Base-by-base conservation (phyloP, 1,140 invertebrate species). In the Ectropis grisescens region DNA sequence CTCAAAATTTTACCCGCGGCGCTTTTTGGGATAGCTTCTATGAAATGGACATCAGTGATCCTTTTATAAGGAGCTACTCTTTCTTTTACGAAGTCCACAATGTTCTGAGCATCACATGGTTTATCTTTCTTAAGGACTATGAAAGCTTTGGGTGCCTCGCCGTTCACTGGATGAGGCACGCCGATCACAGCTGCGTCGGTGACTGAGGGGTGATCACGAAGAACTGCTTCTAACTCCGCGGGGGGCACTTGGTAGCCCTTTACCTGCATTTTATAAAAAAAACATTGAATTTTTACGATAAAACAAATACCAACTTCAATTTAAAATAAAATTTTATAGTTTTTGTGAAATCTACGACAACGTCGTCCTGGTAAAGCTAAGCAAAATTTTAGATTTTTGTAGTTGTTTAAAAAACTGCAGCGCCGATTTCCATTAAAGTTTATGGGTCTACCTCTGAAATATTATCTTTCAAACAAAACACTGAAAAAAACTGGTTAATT, bases 151-250 rank as follows among this genome's bases (percentile, higher is more conserved):
- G 94, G 93, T 5, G 89, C 76, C 81, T 97, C 95, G 2, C 94
- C 94, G 50, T 82, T 83, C 16, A 78, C 82, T 9, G 83, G 75
- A 67, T 96, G 88, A 1, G 91, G 90, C 22, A 95, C 80, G 2
- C 94, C 94, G 45, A 97, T 85, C 1, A 97, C 94, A 6, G 91
- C 93, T 1, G 90, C 92, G 55, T 97, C 95, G 12, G 70, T 56
- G 1, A 97, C 82, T 16, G 85, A 85, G 1, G 91, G 89, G 82
- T 96, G 91, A 16, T 84, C 85, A 27, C 92, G 82, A 14, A 97
- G 59, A n/a, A 96, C 47, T 10, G 87, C 90, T 84, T 97, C 95
- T 16, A 97, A 60, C 71, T 96, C 94, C 0, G 93, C 91, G 5
- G 94, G 94, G 1, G 93, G 85, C 8, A 96, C 94, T 89, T 94